These are phyloP conservation scores for Pipistrellus nathusii DNA, from an alignment of 2,797 vertebrate species.

Conservation along the genomic window DNA sequence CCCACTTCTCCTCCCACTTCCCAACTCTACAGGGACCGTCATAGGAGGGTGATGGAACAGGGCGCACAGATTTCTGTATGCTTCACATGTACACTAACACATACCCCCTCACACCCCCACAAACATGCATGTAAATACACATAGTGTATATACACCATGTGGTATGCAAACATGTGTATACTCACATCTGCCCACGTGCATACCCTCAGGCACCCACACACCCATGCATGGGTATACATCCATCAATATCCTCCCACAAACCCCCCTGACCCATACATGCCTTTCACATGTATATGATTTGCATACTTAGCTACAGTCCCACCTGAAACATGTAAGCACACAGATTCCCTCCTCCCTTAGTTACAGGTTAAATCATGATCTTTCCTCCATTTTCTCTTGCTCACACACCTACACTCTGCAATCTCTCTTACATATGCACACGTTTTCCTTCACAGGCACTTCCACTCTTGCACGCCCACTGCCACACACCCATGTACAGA, in stretches of 20 bases:
- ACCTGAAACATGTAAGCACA: not conserved
- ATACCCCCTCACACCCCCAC: not conserved
- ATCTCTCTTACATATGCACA: not conserved
- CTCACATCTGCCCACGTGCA: not conserved
- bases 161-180: not conserved
- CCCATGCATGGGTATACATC: not conserved
- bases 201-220: not conserved
- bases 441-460: not conserved
- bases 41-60: not conserved
- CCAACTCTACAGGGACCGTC: not conserved
- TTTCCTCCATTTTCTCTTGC: not conserved
- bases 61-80: not conserved
- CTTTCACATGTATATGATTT: not conserved
- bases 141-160: not conserved
- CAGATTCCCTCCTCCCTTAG: not conserved
- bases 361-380: not conserved
- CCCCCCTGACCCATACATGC: not conserved
- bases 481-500: constrained; percentile 62
- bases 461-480: constrained; percentile 53
- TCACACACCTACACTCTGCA: constrained; percentile 30
- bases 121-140: not conserved
- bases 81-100: not conserved
- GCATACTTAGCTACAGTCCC: not conserved
- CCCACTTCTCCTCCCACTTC: not conserved
- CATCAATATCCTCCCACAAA: not conserved